Evolutionary conservation across 2,113 vertebrate species (phyloP).

Genomic region (Phaetusa simplex): DNA sequence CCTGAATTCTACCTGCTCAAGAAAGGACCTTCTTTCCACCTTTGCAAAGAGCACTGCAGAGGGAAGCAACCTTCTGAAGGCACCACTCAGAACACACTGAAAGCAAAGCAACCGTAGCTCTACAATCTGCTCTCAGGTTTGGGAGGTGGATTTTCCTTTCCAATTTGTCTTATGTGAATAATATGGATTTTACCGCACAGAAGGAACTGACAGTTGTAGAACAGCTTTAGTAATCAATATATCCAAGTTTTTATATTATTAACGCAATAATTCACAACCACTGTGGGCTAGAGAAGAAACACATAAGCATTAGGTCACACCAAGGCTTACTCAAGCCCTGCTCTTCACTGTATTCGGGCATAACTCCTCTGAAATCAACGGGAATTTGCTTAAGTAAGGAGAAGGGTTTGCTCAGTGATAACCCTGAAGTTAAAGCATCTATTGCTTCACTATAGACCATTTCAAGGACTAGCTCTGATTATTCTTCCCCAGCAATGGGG

Average conservation of each 20-base stretch:
- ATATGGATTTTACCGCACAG: background rate
- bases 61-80: background rate
- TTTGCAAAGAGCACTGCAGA: background rate
- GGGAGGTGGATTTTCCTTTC: background rate
- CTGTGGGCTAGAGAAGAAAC: background rate
- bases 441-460: background rate
- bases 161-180: background rate
- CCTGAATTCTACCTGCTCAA: background rate
- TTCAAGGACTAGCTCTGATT: background rate
- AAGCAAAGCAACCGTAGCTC: background rate
- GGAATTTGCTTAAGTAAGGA: background rate
- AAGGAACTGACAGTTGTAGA: background rate
- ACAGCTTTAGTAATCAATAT: background rate
- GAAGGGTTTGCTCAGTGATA: background rate
- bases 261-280: background rate
- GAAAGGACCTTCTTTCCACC: background rate
- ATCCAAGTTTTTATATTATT: background rate
- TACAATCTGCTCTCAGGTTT: background rate
- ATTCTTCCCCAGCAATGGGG: background rate
- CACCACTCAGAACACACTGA: background rate
- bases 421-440: conserved; percentile 12
- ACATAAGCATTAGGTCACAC: background rate
- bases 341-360: background rate
- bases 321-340: background rate
- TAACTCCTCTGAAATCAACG: background rate